Base-by-base conservation (phyloP, 2,888 invertebrate genomes). In the Psylliodes chrysocephalus region DNA sequence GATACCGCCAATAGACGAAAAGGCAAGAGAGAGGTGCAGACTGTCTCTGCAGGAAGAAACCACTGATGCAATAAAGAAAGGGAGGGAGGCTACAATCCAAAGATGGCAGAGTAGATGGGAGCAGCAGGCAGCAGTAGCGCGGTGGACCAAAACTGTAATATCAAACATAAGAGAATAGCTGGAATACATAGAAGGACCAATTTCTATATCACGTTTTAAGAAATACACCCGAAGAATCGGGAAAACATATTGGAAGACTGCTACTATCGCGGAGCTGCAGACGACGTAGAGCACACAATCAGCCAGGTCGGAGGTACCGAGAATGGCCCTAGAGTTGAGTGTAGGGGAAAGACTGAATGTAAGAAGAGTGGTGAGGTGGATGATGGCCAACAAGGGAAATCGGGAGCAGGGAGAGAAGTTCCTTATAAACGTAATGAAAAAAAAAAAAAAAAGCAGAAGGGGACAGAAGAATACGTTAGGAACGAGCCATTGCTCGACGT, bases 21-120 rank as follows among this genome's bases (percentile, higher is more conserved):
- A 10, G 19, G 10, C 19, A 6, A 14, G 4, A 19, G 44, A 44
- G 19, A 19, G 2, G 10, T 3, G 19, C 44, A 3, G n/a, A n/a
- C n/a, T n/a, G n/a, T n/a, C n/a, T n/a, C n/a, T n/a, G n/a, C n/a
- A n/a, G n/a, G n/a, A n/a, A n/a, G n/a, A n/a, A n/a, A n/a, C n/a
- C n/a, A n/a, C n/a, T n/a, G 44, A 18, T 3, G 18, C 19, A 6
- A 1, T 2, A 19, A 19, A 18, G 10, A 44, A 17, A 5, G 19
- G 10, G 19, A 19, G n/a, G 6, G 6, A 6, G 17, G 10, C 7
- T 7, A 47, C 2, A 2, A 19, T 25, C 4, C 6, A 47, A 5
- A 47, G 14, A n/a, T 47, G 19, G 47, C 19, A 47, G 47, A 6
- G 14, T 2, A 47, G 19, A 47, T 47, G 47, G 47, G 25, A 18